Evolutionary conservation across 2,888 invertebrate genomes (phyloP).

Genomic region (Conistra vaccinii): DNA sequence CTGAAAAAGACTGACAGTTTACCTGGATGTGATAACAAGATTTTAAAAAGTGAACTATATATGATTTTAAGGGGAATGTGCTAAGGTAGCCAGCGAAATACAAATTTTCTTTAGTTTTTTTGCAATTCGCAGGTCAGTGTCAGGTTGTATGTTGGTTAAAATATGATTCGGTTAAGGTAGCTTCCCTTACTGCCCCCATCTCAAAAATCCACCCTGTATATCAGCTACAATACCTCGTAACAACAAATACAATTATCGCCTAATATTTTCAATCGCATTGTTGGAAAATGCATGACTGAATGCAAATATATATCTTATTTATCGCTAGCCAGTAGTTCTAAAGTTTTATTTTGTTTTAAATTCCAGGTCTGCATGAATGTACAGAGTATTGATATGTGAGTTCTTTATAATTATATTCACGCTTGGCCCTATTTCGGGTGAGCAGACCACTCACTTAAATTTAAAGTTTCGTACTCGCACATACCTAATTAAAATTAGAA

Average conservation of each 20-base stretch:
- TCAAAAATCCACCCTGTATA: no score
- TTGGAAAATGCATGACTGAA: neutral
- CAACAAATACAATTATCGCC: neutral
- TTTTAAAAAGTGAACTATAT: neutral
- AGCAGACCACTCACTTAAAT: conserved; percentile 24
- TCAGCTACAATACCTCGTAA: no score
- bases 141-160: no score
- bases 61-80: no score
- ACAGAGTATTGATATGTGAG: conserved; percentile 51
- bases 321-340: conserved; percentile 25
- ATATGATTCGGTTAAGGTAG: no score
- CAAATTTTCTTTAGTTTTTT: no score
- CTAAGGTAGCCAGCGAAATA: no score
- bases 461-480: conserved; percentile 18
- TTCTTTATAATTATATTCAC: conserved; percentile 45
- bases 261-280: neutral
- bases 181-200: no score
- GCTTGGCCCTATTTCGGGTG: conserved; percentile 15
- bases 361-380: conserved; percentile 60
- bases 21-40: neutral
- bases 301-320: conserved; percentile 7
- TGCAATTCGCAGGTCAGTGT: no score
- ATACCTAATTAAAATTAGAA: neutral
- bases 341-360: conserved; percentile 49
- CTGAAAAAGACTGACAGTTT: neutral